Evolutionary conservation across 2,797 vertebrate species (phyloP), one percentile per base, ranked within the genome.

Genomic region (Phylloscopus collybita): DNA sequence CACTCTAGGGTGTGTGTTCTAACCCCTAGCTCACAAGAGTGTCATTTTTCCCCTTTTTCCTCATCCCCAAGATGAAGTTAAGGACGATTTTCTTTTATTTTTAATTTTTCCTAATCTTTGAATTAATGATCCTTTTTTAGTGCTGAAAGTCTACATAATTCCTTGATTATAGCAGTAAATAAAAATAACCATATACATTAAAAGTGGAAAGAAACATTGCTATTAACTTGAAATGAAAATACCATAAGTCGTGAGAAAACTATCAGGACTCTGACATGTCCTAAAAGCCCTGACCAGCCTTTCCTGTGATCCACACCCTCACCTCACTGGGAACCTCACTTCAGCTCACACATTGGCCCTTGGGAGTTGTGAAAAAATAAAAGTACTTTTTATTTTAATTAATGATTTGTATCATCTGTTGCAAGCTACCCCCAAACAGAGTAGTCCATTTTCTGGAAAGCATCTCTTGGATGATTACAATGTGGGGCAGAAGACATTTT

Each of bases 291-390:
- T 61, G 21, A 49, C 5, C 30, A 67, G 27, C 14, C 18, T 54
- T 27, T 53, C 21, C 26, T 80, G 20, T 4, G 2, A 60, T 56
- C 12, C 26, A 15, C 6, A 51, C 5, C 16, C 14, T 42, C 7
- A 53, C 22, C 9, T 44, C 26, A 17, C 20, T 18, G n/a, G 38
- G 13, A 88, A 6, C 11, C 13, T 42, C 22, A 40, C 25, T 88
- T 71, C 32, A 67, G 40, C 11, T 75, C 54, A 72, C 13, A 22
- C 0, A 1, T 10, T 0, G 1, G 18, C 10, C 17, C 17, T 44
- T 0, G 3, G 25, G 6, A 3, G 6, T 67, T 67, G 9, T 42
- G 34, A 61, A 67, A 80, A 86, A 32, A 23, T 49, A 6, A 18
- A 75, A 80, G 16, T 60, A 51, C 7, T 67, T 87, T 26, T 20